Base-by-base conservation (phyloP, 1,140 invertebrate genomes). In the Eupristina koningsbergeri region DNA sequence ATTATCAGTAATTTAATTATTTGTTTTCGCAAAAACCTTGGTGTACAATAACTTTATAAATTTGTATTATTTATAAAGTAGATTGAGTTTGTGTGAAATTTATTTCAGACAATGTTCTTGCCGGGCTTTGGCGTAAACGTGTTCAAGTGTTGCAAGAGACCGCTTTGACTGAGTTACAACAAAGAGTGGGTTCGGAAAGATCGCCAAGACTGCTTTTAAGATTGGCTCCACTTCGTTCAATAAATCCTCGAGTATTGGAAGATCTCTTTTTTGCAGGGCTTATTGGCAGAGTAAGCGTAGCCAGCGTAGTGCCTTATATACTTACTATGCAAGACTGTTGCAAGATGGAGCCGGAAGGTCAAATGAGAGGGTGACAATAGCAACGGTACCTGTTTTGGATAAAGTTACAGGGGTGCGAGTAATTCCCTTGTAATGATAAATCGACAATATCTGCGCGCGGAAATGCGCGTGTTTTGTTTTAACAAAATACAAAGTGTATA, bases 181-280 rank as follows among this genome's bases (percentile, higher is more conserved):
- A 93, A 88, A 93, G 95, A 87, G 91, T 95, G 11, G 90, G 94
- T 83, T 92, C 92, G 41, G 93, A 95, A 61, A 91, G 95, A 86
- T 93, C 96, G 89, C 93, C 95, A 45, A 94, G 94, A 90, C 93
- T 96, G 45, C 92, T 97, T 53, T 92, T 97, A 71, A 94, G 96
- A 88, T 93, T 98, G 71, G 95, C 97, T 0, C 94, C 95, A 15
- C 92, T 98, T 34, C 94, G 96, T 69, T 95, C 95, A 64, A 95
- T 98, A 87, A 95, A 96, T 75, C 95, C 96, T 3, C 92, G 94
- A 58, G 94, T 97, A 58, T 94, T 98, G 87, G 98, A 98, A 91
- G 97, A 99, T 89, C 93, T 99, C 50, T 98, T 99, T 92, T 98
- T 98, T 90, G 96, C 97, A 22, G 97, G 97, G 31, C 94, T 98